A percentile compares a stretch with the other conserved stretches of the same genome.
These are phyloP conservation scores for Strigamia maritima DNA, from an alignment of 2,888 invertebrate genomes.

Conservation along the genomic window DNA sequence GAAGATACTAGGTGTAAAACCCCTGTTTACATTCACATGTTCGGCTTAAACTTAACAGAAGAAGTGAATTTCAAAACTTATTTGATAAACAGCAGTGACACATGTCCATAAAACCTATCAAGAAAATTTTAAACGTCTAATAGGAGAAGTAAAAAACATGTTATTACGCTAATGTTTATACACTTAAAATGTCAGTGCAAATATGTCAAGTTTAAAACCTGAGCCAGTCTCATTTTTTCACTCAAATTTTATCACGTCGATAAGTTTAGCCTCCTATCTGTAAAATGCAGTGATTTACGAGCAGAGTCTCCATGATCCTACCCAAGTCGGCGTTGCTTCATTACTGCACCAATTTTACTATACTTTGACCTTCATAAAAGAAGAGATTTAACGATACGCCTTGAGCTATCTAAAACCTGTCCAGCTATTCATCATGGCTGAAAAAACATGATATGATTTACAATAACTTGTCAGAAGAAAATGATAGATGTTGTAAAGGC, in stretches of 20 bases:
- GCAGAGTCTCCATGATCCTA: background rate
- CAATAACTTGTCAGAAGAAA: conserved; percentile 27
- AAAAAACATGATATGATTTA: conserved; percentile 34
- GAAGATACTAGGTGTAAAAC: no score
- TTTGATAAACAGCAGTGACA: no score
- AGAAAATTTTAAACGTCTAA: no score
- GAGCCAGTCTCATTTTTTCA: conserved; percentile 9
- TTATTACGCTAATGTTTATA: conserved; percentile 13
- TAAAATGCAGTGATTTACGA: conserved; percentile 24
- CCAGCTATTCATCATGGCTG: conserved; percentile 32
- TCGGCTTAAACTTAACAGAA: no score
- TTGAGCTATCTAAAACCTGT: conserved; percentile 23
- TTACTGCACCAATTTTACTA: conserved; percentile 34
- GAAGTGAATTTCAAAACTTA: no score
- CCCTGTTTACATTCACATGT: no score
- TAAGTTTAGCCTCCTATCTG: conserved; percentile 25
- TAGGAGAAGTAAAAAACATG: background rate
- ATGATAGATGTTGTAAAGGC: conserved; percentile 30
- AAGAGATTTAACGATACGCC: conserved; percentile 34
- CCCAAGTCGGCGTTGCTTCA: conserved; percentile 6
- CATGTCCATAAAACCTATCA: no score
- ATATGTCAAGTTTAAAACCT: conserved; percentile 3
- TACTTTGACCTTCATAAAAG: conserved; percentile 30
- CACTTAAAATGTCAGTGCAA: conserved; percentile 2
- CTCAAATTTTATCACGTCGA: conserved; percentile 18